Conservation (phyloP, 2,113 vertebrate species). For the Fregata magnificens region DNA sequence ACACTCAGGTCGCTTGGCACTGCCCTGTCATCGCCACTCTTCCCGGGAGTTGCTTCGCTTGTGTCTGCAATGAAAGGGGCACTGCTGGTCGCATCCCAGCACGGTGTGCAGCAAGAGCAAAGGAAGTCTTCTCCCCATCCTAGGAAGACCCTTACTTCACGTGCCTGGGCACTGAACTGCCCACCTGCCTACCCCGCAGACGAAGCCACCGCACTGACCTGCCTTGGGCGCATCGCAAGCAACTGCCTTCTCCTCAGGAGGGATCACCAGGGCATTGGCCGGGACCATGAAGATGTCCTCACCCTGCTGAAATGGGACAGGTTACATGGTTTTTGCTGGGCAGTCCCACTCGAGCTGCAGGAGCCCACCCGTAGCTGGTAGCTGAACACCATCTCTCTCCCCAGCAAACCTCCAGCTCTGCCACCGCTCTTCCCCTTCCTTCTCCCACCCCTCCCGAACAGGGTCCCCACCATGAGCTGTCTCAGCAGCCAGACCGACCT, state of each 20-base stretch:
- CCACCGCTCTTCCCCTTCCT: neutral
- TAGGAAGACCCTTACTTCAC: neutral
- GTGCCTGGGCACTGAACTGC: neutral
- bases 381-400: neutral
- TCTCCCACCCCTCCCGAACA: neutral
- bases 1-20: neutral
- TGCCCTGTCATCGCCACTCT: neutral
- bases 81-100: neutral
- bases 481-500: neutral
- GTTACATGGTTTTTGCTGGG: accelerated
- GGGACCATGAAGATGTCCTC: neutral
- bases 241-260: neutral
- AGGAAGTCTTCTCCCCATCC: neutral
- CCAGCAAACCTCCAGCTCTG: neutral
- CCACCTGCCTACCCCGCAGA: neutral
- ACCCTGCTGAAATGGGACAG: neutral
- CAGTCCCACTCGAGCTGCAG: neutral
- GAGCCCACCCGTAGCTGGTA: neutral
- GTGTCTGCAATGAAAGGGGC: neutral
- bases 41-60: neutral
- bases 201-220: neutral
- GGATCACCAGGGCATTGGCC: neutral
- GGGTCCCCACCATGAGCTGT: neutral
- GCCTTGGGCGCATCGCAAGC: neutral
- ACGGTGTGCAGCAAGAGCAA: neutral